Conservation (phyloP, 1,140 invertebrate genomes). For the Diabrotica virgifera region DNA sequence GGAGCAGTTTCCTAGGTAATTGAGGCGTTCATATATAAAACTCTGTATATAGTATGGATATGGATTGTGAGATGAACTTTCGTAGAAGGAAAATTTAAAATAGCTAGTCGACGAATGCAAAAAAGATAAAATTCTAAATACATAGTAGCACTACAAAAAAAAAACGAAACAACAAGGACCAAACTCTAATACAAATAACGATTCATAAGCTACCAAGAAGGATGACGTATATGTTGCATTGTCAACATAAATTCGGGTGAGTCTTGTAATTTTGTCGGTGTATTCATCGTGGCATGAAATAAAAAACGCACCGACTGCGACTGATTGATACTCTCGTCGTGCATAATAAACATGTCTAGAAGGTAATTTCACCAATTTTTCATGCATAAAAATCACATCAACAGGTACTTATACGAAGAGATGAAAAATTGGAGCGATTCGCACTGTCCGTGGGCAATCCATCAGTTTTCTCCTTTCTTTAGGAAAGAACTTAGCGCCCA, state of each 20-base stretch:
- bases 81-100: no score
- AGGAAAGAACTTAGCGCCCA: neutral
- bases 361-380: conserved; percentile 6
- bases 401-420: conserved; percentile 15
- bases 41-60: no score
- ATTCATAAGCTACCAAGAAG: neutral
- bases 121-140: no score
- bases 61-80: no score
- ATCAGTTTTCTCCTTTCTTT: neutral
- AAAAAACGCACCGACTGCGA: conserved; percentile 1
- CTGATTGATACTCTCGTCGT: conserved; percentile 10
- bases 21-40: no score
- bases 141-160: no score
- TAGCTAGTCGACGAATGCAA: no score
- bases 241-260: neutral
- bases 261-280: neutral
- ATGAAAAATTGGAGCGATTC: conserved; percentile 13
- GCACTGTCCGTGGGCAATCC: conserved; percentile 5
- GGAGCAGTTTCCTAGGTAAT: no score
- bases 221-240: neutral
- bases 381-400: conserved; percentile 17
- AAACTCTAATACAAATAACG: neutral
- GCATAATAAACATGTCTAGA: conserved; percentile 10
- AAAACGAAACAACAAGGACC: no score
- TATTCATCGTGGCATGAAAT: neutral